phyloP scores from a whole-genome alignment of 1,140 invertebrate species.

The Monomorium pharaonis region DNA sequence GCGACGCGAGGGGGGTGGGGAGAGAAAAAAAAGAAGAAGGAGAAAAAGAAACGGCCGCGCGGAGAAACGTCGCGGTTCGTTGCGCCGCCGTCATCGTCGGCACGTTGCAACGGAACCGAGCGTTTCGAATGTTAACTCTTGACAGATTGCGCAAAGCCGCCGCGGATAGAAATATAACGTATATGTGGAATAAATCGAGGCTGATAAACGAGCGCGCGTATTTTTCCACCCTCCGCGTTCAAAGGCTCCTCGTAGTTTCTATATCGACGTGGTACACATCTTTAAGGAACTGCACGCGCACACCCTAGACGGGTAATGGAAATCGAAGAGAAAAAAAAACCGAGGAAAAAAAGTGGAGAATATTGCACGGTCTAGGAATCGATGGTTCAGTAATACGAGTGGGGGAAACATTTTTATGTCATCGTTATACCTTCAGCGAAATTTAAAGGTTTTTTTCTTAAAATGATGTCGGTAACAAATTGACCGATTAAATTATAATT shows the following conservation, averaged over 20 bases:
- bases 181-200: not conserved
- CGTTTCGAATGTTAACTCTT: not conserved
- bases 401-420: no score
- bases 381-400: no score
- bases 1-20: not conserved
- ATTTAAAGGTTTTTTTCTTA: no score
- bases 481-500: no score
- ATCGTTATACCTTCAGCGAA: no score
- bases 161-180: not conserved
- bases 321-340: no score
- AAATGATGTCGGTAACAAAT: no score
- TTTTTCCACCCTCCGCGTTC: not conserved
- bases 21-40: not conserved
- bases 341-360: no score
- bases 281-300: no score
- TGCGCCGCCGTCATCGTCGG: not conserved
- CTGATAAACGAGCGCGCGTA: not conserved
- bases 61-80: conserved; percentile 32
- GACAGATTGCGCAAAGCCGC: not conserved
- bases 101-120: not conserved
- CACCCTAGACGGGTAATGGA: no score
- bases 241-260: not conserved
- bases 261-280: not conserved
- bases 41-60: conserved; percentile 1
- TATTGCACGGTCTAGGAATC: not conserved